Evolutionary conservation across 1,140 invertebrate species (phyloP).

Genomic region (Araneus ventricosus): DNA sequence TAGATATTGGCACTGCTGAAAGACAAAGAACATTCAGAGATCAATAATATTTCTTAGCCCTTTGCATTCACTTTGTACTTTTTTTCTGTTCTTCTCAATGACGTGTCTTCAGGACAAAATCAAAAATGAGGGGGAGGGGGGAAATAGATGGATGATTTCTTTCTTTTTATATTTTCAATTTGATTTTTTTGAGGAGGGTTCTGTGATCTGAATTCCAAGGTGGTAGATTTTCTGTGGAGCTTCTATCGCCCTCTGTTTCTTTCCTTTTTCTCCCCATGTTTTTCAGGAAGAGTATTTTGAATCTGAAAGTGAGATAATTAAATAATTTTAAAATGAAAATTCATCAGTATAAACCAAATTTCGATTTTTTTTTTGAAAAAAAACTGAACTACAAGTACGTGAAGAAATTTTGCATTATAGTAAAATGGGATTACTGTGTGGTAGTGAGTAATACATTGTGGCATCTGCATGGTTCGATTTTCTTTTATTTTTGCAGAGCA

Average conservation of each 20-base stretch:
- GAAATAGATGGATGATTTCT: conserved; percentile 44
- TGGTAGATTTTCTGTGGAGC: not conserved
- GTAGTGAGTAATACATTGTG: too few relatives aligned
- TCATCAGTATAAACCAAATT: not conserved
- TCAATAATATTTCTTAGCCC: conserved; percentile 66
- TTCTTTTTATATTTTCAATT: conserved; percentile 39
- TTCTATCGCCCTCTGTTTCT: not conserved
- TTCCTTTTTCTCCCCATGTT: not conserved
- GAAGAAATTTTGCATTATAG: too few relatives aligned
- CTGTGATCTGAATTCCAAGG: not conserved
- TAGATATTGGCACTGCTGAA: conserved; percentile 70
- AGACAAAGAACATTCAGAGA: conserved; percentile 68
- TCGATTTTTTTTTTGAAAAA: too few relatives aligned
- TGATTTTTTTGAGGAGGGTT: not conserved
- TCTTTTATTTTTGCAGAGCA: too few relatives aligned
- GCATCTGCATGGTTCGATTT: too few relatives aligned
- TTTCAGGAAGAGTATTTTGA: not conserved
- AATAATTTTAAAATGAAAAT: not conserved
- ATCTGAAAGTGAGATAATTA: not conserved
- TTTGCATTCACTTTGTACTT: conserved; percentile 19
- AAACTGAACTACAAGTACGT: too few relatives aligned
- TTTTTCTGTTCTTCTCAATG: conserved; percentile 60
- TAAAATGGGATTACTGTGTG: too few relatives aligned
- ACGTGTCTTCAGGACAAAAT: conserved; percentile 68
- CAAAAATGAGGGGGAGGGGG: not conserved